Percentiles rank a stretch among this genome's conserved stretches.
Evolutionary conservation across 2,113 vertebrate genomes (phyloP).

Genomic region (crab-eating macaque (Macaca fascicularis)): DNA sequence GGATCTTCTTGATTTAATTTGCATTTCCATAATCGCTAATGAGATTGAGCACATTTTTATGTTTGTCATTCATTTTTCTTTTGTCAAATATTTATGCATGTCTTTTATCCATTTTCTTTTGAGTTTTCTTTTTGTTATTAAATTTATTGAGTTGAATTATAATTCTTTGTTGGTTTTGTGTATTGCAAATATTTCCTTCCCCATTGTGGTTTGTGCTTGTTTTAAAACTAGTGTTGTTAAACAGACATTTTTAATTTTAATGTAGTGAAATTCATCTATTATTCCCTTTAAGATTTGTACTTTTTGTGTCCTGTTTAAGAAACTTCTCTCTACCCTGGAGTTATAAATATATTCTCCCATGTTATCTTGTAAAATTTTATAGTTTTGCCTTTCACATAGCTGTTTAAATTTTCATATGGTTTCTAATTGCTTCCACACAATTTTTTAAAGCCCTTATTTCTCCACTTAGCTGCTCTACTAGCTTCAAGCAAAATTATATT

Average conservation of each 20-base stretch:
- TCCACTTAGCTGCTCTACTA: neutral
- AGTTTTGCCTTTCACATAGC: neutral
- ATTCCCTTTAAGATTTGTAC: neutral
- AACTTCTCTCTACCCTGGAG: neutral
- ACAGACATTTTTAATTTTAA: slow-evolving; percentile 5
- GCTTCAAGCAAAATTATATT: neutral
- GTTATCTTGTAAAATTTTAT: slow-evolving; percentile 19
- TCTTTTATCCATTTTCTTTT: neutral
- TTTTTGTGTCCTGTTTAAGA: neutral
- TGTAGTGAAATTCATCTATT: neutral
- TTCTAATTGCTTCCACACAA: neutral
- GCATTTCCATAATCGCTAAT: neutral
- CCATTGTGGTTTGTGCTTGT: neutral
- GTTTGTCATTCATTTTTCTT: neutral
- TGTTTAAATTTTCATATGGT: neutral
- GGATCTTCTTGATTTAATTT: neutral
- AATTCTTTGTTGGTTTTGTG: neutral
- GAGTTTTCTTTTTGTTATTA: neutral
- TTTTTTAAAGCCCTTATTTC: neutral
- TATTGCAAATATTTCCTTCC: neutral
- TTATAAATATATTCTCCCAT: neutral
- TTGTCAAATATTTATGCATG: slow-evolving; percentile 2
- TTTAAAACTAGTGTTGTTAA: neutral
- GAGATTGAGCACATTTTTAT: neutral
- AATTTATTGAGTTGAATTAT: neutral